Evolutionary conservation across 2,888 invertebrate species (phyloP), one percentile per base, ranked within the genome.

Genomic region (Phasia obesa): DNA sequence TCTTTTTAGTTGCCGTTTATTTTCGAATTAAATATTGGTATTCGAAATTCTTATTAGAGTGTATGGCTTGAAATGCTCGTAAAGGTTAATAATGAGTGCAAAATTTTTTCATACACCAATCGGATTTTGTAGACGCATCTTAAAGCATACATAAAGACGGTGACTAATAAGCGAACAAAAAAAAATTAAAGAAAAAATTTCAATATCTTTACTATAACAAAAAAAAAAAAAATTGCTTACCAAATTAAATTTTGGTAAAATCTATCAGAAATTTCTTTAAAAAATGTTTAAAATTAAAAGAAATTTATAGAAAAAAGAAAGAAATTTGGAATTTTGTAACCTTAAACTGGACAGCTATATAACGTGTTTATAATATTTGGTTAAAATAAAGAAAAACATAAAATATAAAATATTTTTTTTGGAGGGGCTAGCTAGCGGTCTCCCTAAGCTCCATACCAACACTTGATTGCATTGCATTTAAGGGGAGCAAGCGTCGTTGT

Each of bases 81-180:
- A 85, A 85, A 86, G 85, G 85, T 85, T 85, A 84, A 85, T 80
- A 77, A 77, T 82, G 85, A 85, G 84, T 86, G 85, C 85, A 84
- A 83, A 84, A 84, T 84, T 85, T 86, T 85, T 86, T 85, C 85
- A 85, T 83, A 84, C 77, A 85, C 84, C 86, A 86, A 74, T 84
- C 85, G 81, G 85, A 85, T 85, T 85, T 85, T 84, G 86, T 84
- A 84, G 86, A 84, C 85, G 80, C 80, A 84, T 84, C 81, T 80
- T 65, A 79, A 80, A 80, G 80, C 84, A 84, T 83, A 83, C 83
- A 83, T 21, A 83, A 79, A 71, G 75, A 79, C 79, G 70, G 83
- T 79, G 71, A 77, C 71, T 65, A 60, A 77, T 67, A 81, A 80
- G 23, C 59, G 49, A 51, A 31, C 4, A 60, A 42, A 47, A 71